Evolutionary conservation across 2,113 vertebrate species (phyloP), one percentile per base, ranked within the genome.

Genomic region (Struthidea cinerea): DNA sequence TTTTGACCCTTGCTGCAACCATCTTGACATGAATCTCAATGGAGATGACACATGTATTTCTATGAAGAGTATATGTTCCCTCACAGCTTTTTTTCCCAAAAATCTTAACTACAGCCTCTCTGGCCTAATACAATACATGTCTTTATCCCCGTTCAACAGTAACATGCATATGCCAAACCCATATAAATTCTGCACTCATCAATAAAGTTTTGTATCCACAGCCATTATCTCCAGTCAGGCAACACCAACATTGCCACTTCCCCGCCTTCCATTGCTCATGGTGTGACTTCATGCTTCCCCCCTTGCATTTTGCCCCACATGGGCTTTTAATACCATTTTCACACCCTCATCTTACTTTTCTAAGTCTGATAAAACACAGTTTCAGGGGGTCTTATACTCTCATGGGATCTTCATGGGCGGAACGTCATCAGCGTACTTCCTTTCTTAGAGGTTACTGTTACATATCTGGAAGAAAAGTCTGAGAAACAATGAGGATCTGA

Each of bases 361-460:
- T 9, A 69, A 22, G 37, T 7, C 33, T 41, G 41, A 8, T 5
- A 59, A 80, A 84, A 77, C 8, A 7, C 23, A 70, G 4, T 67
- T 84, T 74, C 60, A 89, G 33, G 10, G 5, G 2, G 13, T 47
- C 16, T 73, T 57, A 42, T 9, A 65, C 26, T 41, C 16, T 37
- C 1, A 8, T 12, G 1, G 4, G 27, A 24, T 65, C 76, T 76
- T 73, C 37, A 69, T 1, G 0, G 9, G 4, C 0, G 0, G 7
- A 84, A 69, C 17, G 49, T 61, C 18, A 57, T 23, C 18, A 61
- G 57, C 0, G 0, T 64, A 44, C 9, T 56, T 59, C 10, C 13
- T 42, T 73, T 88, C 39, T 49, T 60, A 35, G 24, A 47, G 5
- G 7, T 87, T 70, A 69, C 8, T 59, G 14, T 49, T 63, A 33